These are phyloP conservation scores for Pogonognathellus flavescens DNA, from an alignment of 1,140 invertebrate species.

Conservation along the genomic window DNA sequence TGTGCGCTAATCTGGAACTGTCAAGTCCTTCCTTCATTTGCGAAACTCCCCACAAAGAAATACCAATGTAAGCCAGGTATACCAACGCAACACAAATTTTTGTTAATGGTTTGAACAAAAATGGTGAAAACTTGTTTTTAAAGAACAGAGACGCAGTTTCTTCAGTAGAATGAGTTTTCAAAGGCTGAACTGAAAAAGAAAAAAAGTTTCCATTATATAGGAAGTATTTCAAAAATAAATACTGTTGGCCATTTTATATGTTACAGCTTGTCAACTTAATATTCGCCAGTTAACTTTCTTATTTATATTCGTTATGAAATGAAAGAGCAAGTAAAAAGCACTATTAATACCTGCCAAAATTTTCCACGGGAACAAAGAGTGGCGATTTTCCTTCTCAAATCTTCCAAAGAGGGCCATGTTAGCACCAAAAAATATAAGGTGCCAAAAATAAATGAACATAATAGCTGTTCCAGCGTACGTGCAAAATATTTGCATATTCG, in stretches of 20 bases:
- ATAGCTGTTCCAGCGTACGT: constrained; percentile 92
- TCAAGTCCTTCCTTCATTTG: constrained; percentile 91
- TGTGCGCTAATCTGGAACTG: constrained; percentile 82
- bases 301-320: not conserved
- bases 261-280: constrained; percentile 83
- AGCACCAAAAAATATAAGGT: constrained; percentile 69
- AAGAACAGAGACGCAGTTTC: constrained; percentile 95
- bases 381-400: constrained; percentile 68
- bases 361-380: constrained; percentile 82
- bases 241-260: too few relatives aligned
- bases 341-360: constrained; percentile 76
- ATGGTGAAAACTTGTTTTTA: constrained; percentile 81
- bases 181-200: too few relatives aligned
- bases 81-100: constrained; percentile 75
- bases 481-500: constrained; percentile 95
- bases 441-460: constrained; percentile 92
- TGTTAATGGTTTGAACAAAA: constrained; percentile 80
- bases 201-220: too few relatives aligned
- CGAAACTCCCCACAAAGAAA: constrained; percentile 88
- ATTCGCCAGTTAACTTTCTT: too few relatives aligned
- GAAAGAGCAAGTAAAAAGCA: not conserved
- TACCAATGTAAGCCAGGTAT: constrained; percentile 85
- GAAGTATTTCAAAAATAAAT: too few relatives aligned
- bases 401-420: not conserved
- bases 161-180: too few relatives aligned